These are phyloP conservation scores for Bostrychus sinensis DNA, from an alignment of 2,113 vertebrate genomes.

Conservation along the genomic window DNA sequence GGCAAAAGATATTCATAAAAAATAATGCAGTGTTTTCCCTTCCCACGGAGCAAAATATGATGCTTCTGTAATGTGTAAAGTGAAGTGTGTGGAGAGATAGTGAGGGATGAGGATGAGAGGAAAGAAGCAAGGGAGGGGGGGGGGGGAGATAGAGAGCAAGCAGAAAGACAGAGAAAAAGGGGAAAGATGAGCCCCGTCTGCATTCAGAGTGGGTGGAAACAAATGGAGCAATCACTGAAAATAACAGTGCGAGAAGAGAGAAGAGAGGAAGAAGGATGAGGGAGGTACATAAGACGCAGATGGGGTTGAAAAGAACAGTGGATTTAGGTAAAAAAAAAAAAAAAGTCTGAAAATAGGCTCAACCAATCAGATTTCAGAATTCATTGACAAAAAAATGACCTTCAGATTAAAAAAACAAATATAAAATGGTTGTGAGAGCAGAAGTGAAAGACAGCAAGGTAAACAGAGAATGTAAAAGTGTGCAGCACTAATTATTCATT, in stretches of 20 bases:
- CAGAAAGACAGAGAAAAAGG: conserved; percentile 29
- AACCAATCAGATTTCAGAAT: not conserved
- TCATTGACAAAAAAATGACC: conserved; percentile 17
- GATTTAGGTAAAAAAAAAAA: conserved; percentile 15
- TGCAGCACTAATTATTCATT: conserved; percentile 54
- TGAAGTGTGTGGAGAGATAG: conserved; percentile 67
- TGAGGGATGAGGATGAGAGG: conserved; percentile 17
- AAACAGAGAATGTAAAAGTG: conserved; percentile 34
- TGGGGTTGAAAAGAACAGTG: conserved; percentile 36
- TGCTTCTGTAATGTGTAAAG: conserved; percentile 70
- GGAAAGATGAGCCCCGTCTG: conserved; percentile 41
- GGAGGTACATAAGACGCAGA: conserved; percentile 27
- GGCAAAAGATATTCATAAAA: conserved; percentile 30
- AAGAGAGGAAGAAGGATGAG: conserved; percentile 30
- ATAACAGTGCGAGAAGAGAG: conserved; percentile 31
- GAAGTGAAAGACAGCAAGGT: not conserved
- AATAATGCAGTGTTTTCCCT: conserved; percentile 21
- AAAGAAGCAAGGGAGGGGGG: not conserved
- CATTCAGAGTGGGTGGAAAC: conserved; percentile 62
- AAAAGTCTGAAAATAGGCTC: not conserved
- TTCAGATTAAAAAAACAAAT: conserved; percentile 27
- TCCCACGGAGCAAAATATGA: conserved; percentile 59
- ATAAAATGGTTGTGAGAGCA: conserved; percentile 2
- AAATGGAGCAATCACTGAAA: conserved; percentile 59
- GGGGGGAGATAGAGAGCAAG: conserved; percentile 24